Evolutionary conservation across 2,888 invertebrate genomes (phyloP), one percentile per base, ranked within the genome.

Genomic region (Drosophila barbarae): DNA sequence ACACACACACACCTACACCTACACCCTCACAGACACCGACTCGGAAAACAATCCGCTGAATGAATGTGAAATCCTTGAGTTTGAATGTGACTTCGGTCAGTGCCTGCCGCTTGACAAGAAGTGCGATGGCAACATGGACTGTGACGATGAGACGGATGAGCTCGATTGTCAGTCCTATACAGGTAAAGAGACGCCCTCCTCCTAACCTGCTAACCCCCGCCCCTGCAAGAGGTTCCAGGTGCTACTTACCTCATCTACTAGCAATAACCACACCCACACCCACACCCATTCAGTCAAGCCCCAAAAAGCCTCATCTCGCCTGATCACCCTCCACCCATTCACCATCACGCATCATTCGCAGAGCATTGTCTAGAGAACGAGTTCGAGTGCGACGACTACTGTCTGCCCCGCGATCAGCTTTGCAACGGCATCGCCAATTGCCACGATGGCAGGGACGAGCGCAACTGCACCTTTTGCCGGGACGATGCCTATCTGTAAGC

Each of bases 141-240:
- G 94, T 87, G 76, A 86, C 2, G 93, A 94, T 86, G 90, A 90
- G 64, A 91, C 91, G 15, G 93, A 93, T 84, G 93, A 93, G 86
- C 90, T 86, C 76, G 86, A 88, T 78, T 90, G 90, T 85, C 86
- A 86, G 39, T 77, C 77, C 58, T 84, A 87, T 47, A 82, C 88
- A 89, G 89, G 89, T 89, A 89, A 87, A 38, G 42, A 38, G 28
- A 44, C 7, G 44, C 12, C 38, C 56, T 44, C 28, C 54, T 36
- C 34, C 58, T 36, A 59, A 38, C 38, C 44, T 18, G 18, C 18
- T 13, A 35, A 28, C 42, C 38, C 26, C 15, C 42, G 10, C 3
- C 21, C 3, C 23, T 10, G 30, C 30, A 5, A 30, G 30, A 15
- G 59, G 59, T 46, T 46, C 38, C 58, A 60, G 63, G 63, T 63